Percentiles rank a stretch among this genome's conserved stretches.
Conservation (phyloP, 2,113 vertebrate genomes). For the Scytalopus superciliaris region DNA sequence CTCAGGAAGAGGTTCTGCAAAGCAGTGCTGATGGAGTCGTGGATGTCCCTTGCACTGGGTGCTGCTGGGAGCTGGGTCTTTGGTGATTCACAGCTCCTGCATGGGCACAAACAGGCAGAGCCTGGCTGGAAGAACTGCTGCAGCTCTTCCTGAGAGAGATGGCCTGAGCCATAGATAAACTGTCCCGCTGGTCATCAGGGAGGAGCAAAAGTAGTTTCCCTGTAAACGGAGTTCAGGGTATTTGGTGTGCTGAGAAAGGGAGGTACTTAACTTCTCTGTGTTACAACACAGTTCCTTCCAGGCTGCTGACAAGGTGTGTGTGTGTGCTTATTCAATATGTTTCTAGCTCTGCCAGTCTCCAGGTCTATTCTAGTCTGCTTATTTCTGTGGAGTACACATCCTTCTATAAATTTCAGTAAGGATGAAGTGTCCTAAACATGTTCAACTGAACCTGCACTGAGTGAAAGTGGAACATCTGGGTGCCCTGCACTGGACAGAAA, state of each 20-base stretch:
- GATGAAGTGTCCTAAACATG: background rate
- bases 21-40: background rate
- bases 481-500: background rate
- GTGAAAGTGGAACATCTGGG: background rate
- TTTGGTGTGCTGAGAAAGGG: background rate
- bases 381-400: background rate
- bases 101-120: accelerated
- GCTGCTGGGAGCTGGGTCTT: accelerated
- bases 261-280: background rate
- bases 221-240: background rate
- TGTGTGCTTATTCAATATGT: background rate
- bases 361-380: background rate
- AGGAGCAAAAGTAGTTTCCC: background rate
- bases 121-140: background rate
- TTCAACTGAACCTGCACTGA: background rate
- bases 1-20: background rate
- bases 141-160: background rate
- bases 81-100: accelerated
- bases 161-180: background rate
- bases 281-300: background rate
- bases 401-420: background rate
- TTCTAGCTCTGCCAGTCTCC: background rate
- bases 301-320: background rate
- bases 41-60: background rate
- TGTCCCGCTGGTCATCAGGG: background rate